Percentiles rank a stretch among this genome's conserved stretches.
phyloP scores from a whole-genome alignment of 2,888 invertebrate genomes.

The Lasioglossum oenotherae region DNA sequence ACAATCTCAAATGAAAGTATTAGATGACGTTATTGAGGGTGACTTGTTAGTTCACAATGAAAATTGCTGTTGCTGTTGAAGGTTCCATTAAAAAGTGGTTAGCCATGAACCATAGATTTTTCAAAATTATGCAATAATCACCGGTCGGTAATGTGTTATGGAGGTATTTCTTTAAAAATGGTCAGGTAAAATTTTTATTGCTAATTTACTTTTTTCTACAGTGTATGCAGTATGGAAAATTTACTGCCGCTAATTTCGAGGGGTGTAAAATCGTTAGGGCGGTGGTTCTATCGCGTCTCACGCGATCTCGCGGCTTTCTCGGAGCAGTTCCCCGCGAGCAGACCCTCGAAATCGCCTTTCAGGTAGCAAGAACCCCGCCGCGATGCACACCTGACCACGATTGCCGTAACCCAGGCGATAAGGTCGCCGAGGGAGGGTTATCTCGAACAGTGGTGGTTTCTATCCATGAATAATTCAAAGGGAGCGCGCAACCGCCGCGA shows the following conservation, averaged over 20 bases:
- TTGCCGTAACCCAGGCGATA: conserved; percentile 71
- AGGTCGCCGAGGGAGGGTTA: conserved; percentile 75
- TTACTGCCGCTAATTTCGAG: background rate
- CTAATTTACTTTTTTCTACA: no score
- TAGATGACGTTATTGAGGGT: no score
- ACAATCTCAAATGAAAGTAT: no score
- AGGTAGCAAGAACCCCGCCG: conserved; percentile 42
- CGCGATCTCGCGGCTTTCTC: conserved; percentile 49
- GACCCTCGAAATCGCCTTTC: conserved; percentile 51
- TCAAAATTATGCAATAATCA: no score
- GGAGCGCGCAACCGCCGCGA: conserved; percentile 50
- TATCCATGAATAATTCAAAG: conserved; percentile 78
- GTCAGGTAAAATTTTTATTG: no score
- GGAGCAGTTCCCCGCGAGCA: conserved; percentile 17
- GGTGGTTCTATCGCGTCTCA: conserved; percentile 35
- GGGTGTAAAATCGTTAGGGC: conserved; percentile 23
- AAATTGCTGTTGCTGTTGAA: no score
- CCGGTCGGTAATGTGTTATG: no score
- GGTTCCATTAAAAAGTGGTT: no score
- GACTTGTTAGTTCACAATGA: no score
- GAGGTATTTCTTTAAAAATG: no score
- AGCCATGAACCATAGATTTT: no score
- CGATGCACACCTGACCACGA: conserved; percentile 67
- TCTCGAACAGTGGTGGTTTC: conserved; percentile 68
- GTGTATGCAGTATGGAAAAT: no score